These are phyloP conservation scores for Carcharodon carcharias DNA, from an alignment of 2,797 vertebrate genomes.

Conservation along the genomic window DNA sequence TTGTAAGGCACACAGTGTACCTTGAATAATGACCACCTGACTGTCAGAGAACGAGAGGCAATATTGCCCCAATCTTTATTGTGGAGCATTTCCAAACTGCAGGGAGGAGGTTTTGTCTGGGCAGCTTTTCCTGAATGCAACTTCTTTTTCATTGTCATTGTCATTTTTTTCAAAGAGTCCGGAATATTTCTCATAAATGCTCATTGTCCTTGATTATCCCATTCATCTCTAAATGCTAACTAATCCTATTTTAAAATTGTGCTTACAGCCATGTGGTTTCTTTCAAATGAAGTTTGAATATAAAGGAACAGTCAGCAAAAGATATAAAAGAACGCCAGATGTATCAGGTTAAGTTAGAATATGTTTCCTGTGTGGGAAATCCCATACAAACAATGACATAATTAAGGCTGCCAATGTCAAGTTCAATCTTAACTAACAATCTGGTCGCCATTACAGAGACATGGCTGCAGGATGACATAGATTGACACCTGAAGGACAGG, in stretches of 20 bases:
- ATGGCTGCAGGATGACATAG: no score
- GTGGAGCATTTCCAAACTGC: neutral
- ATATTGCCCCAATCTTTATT: neutral
- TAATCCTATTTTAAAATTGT: no score
- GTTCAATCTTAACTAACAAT: neutral
- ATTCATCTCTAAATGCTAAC: no score
- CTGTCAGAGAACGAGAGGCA: neutral
- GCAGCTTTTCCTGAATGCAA: neutral
- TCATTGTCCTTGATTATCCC: no score
- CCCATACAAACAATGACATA: neutral
- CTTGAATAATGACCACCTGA: neutral
- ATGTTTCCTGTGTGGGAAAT: neutral
- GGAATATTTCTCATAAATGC: no score
- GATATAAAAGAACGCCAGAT: neutral
- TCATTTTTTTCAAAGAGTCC: neutral
- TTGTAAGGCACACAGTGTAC: neutral
- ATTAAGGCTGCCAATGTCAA: neutral
- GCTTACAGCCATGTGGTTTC: no score
- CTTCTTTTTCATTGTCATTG: neutral
- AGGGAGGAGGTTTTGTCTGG: neutral
- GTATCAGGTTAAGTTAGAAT: no score
- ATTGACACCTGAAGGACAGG: no score
- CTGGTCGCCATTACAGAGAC: no score
- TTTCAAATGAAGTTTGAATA: no score
- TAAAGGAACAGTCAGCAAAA: neutral